Conservation (phyloP, 2,113 vertebrate genomes). For the Gymnogyps californianus region DNA sequence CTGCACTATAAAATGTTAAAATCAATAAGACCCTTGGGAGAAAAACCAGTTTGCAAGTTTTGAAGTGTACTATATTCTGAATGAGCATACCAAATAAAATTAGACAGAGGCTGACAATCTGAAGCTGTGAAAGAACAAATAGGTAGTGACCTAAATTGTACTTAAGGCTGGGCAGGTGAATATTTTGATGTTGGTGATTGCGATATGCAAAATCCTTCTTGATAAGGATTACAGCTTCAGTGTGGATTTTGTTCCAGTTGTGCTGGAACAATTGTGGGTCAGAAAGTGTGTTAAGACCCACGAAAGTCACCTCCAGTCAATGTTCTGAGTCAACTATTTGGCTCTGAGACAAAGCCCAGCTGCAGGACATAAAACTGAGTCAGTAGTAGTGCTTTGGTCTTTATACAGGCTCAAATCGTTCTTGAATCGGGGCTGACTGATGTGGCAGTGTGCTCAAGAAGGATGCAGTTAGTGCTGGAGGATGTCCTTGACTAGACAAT, state of each 20-base stretch:
- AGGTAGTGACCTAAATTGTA: background rate
- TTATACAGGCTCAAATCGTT: background rate
- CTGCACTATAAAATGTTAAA: background rate
- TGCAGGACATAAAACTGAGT: background rate
- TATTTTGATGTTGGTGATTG: background rate
- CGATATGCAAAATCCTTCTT: background rate
- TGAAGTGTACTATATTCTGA: background rate
- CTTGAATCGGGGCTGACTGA: background rate
- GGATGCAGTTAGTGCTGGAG: background rate
- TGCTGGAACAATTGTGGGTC: background rate
- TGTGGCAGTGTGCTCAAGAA: background rate
- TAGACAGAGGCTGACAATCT: background rate
- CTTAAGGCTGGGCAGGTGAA: background rate
- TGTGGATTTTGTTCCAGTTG: background rate
- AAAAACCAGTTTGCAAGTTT: background rate
- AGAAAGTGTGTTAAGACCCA: background rate
- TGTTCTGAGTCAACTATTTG: background rate
- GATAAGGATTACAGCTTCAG: background rate
- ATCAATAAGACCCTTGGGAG: background rate
- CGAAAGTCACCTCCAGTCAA: background rate
- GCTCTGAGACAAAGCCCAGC: background rate
- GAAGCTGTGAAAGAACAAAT: background rate
- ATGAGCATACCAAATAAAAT: background rate
- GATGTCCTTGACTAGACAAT: background rate
- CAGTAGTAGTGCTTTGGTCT: background rate